Evolutionary conservation across 2,888 invertebrate genomes (phyloP).

Genomic region (Mamestra brassicae): DNA sequence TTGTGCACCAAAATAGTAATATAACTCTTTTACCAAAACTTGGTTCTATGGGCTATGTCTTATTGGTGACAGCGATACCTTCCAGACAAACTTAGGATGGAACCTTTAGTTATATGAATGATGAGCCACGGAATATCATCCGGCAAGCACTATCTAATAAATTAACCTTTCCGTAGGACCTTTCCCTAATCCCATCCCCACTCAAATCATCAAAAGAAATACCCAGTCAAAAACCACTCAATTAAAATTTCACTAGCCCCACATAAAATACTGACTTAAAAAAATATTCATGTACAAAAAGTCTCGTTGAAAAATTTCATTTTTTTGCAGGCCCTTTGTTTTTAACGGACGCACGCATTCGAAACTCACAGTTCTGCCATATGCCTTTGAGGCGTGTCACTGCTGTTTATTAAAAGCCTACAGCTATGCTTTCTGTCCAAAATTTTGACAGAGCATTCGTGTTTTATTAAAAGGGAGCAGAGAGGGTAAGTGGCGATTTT

Average conservation of each 20-base stretch:
- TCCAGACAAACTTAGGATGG: too few relatives aligned
- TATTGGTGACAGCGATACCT: too few relatives aligned
- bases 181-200: neutral
- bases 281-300: constrained; percentile 30
- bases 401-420: constrained; percentile 60
- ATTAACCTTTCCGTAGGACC: too few relatives aligned
- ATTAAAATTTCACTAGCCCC: constrained; percentile 28
- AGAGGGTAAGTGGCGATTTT: constrained; percentile 13
- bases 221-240: constrained; percentile 24
- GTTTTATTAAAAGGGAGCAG: constrained; percentile 43
- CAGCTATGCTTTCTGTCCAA: constrained; percentile 21
- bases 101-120: too few relatives aligned
- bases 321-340: constrained; percentile 45
- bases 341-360: constrained; percentile 43
- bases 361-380: constrained; percentile 31
- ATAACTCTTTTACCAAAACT: too few relatives aligned
- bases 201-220: constrained; percentile 26
- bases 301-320: constrained; percentile 4
- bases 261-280: constrained; percentile 40
- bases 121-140: too few relatives aligned
- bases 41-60: too few relatives aligned
- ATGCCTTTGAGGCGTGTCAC: constrained; percentile 64
- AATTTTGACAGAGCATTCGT: constrained; percentile 45
- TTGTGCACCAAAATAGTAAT: too few relatives aligned
- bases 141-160: too few relatives aligned